Evolutionary conservation across 2,888 invertebrate genomes (phyloP).

Genomic region (Coleophora deauratella): DNA sequence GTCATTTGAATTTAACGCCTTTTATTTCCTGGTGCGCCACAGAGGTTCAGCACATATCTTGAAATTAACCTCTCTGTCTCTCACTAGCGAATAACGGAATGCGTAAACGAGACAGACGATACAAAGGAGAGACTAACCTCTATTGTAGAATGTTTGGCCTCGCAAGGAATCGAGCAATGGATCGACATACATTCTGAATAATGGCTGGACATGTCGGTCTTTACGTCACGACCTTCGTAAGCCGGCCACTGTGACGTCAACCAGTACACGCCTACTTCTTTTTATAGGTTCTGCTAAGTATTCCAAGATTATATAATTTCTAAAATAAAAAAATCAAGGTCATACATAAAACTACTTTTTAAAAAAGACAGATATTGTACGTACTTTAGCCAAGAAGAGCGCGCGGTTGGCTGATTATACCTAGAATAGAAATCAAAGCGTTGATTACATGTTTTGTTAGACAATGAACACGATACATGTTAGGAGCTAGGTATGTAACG

Average conservation of each 20-base stretch:
- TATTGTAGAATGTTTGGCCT: conserved; percentile 53
- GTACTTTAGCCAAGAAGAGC: conserved; percentile 70
- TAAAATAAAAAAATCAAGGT: too few species aligned
- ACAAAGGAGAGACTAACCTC: conserved; percentile 42
- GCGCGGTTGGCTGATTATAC: conserved; percentile 72
- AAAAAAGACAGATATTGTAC: conserved; percentile 43
- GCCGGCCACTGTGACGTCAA: conserved; percentile 52
- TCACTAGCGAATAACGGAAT: conserved; percentile 30
- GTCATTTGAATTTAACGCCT: conserved; percentile 1
- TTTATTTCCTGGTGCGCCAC: conserved; percentile 8
- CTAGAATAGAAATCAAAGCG: conserved; percentile 66
- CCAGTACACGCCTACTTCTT: conserved; percentile 51
- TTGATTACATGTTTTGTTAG: conserved; percentile 35
- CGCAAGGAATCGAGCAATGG: conserved; percentile 52
- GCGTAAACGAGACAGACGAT: conserved; percentile 38
- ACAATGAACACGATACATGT: conserved; percentile 32
- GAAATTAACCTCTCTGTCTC: conserved; percentile 19
- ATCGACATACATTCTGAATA: conserved; percentile 49
- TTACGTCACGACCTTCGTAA: conserved; percentile 66
- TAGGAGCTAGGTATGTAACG: conserved; percentile 30
- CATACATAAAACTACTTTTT: neutral
- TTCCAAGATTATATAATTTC: too few species aligned
- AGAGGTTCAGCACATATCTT: conserved; percentile 11
- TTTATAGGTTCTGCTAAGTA: conserved; percentile 48
- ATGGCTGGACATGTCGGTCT: conserved; percentile 44